Conservation (phyloP, 2,797 vertebrate genomes). For the Sebastes steindachneri region DNA sequence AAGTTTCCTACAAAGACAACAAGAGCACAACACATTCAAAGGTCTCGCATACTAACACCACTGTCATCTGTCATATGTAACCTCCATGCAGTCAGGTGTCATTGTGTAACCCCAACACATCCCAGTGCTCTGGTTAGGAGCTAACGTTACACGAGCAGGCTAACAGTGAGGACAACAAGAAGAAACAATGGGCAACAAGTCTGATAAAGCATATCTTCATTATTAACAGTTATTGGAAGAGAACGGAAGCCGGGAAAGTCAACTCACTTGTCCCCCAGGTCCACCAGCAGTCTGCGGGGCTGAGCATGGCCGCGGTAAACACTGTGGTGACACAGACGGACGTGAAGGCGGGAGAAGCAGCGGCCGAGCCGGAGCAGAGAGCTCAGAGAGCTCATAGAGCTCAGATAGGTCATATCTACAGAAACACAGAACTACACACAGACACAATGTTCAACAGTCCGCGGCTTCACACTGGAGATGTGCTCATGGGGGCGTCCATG, state of each 20-base stretch:
- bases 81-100: not conserved
- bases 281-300: constrained; percentile 65
- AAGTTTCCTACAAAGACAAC: constrained; percentile 86
- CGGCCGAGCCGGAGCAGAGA: constrained; percentile 46
- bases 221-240: not conserved
- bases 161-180: not conserved
- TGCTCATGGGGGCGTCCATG: constrained; percentile 68
- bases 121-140: not conserved
- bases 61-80: not conserved
- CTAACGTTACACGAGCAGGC: not conserved
- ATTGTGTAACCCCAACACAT: not conserved
- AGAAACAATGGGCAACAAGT: not conserved
- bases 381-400: no score
- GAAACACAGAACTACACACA: not conserved
- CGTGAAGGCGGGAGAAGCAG: constrained; percentile 43
- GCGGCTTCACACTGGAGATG: not conserved
- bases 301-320: constrained; percentile 71
- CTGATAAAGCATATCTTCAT: not conserved
- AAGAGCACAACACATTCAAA: constrained; percentile 5
- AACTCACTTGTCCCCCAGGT: constrained; percentile 83
- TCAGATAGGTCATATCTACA: constrained; percentile 51
- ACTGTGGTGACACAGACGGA: constrained; percentile 74
- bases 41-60: not conserved
- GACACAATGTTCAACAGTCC: not conserved
- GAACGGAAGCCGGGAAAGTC: constrained; percentile 18